phyloP scores from a whole-genome alignment of 1,140 invertebrate species.

The Acromyrmex charruanus region DNA sequence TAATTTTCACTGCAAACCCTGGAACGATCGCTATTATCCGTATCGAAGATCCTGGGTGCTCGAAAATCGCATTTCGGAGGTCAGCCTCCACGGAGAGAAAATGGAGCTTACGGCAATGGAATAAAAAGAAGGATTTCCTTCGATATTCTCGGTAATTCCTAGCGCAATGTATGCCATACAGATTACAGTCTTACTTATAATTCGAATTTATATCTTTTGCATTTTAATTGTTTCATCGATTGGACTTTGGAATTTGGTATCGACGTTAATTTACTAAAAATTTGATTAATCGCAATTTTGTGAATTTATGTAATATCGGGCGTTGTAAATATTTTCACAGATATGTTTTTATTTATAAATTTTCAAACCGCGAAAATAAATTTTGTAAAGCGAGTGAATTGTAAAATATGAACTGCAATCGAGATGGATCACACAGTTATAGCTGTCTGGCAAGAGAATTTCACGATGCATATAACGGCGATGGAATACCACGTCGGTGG shows the following conservation, averaged over 20 bases:
- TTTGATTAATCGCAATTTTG: background rate
- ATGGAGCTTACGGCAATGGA: slow-evolving; percentile 36
- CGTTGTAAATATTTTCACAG: background rate
- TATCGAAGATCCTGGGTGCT: slow-evolving; percentile 64
- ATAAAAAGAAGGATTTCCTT: slow-evolving; percentile 35
- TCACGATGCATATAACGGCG: slow-evolving; percentile 19
- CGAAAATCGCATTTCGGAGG: slow-evolving; percentile 72
- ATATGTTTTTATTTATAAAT: background rate
- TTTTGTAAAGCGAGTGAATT: background rate
- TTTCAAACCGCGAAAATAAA: slow-evolving; percentile 6
- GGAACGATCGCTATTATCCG: slow-evolving; percentile 71
- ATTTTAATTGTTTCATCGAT: background rate
- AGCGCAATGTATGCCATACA: background rate
- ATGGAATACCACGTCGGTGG: slow-evolving; percentile 21
- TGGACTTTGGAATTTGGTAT: background rate
- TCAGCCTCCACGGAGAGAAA: slow-evolving; percentile 46
- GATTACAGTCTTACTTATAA: slow-evolving; percentile 9
- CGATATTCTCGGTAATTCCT: slow-evolving; percentile 19
- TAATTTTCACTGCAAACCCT: slow-evolving; percentile 74
- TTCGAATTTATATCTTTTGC: background rate
- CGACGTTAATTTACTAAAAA: background rate
- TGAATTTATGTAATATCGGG: background rate
- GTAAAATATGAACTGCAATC: slow-evolving; percentile 11
- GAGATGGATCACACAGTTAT: slow-evolving; percentile 10
- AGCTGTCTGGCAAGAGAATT: slow-evolving; percentile 16